Evolutionary conservation across 2,888 invertebrate genomes (phyloP).

Genomic region (Polylopha cassiicola): DNA sequence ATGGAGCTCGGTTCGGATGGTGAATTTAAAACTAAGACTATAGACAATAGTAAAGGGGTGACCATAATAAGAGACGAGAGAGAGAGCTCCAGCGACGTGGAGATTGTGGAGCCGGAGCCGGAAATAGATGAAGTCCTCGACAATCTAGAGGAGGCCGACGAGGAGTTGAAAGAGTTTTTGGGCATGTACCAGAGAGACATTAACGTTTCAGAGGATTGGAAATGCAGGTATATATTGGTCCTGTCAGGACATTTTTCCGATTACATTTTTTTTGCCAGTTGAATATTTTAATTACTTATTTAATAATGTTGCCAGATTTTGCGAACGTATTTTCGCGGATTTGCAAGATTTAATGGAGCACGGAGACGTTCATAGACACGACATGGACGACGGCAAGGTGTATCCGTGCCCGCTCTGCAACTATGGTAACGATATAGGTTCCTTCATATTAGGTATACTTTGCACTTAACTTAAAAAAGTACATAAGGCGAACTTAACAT

Average conservation of each 20-base stretch:
- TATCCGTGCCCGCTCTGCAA: slow-evolving; percentile 65
- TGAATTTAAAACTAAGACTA: slow-evolving; percentile 54
- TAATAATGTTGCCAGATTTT: slow-evolving; percentile 45
- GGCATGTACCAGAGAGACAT: slow-evolving; percentile 54
- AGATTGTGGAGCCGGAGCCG: slow-evolving; percentile 54
- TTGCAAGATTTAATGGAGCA: slow-evolving; percentile 49
- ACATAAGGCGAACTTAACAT: too few relatives aligned
- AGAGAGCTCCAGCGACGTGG: slow-evolving; percentile 58
- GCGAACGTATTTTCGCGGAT: slow-evolving; percentile 44
- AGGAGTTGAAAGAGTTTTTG: slow-evolving; percentile 62
- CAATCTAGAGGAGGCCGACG: slow-evolving; percentile 66
- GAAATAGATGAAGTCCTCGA: slow-evolving; percentile 59
- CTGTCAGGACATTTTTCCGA: too few relatives aligned
- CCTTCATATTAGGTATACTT: too few relatives aligned
- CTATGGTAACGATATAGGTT: slow-evolving; percentile 43
- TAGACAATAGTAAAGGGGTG: slow-evolving; percentile 39
- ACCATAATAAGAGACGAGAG: slow-evolving; percentile 43
- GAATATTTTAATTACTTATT: background rate
- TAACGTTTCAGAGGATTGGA: too few relatives aligned
- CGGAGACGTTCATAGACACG: slow-evolving; percentile 57
- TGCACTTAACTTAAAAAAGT: too few relatives aligned
- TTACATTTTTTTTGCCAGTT: background rate
- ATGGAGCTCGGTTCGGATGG: slow-evolving; percentile 66
- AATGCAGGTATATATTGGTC: slow-evolving; percentile 59
- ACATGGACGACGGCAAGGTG: slow-evolving; percentile 53